A percentile compares a stretch with the other conserved stretches of the same genome.
These are phyloP conservation scores for Eubasilissa regina DNA, from an alignment of 1,140 invertebrate species.

Conservation along the genomic window DNA sequence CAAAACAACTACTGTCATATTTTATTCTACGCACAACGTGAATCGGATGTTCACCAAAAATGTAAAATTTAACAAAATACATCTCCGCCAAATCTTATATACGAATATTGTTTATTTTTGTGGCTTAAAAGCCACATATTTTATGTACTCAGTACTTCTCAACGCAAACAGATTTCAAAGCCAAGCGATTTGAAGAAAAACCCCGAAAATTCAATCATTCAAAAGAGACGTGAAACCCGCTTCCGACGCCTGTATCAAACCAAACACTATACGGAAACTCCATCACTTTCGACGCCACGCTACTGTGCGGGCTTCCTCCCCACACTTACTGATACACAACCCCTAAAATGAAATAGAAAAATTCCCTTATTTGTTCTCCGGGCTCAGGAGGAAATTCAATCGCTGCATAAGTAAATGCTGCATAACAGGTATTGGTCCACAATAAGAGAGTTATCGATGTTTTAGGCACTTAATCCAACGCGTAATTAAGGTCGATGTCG, in stretches of 20 bases:
- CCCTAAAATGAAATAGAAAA: constrained; percentile 31
- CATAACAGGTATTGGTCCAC: not conserved
- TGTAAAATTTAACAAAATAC: no score
- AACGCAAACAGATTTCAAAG: constrained; percentile 28
- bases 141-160: constrained; percentile 22
- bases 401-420: constrained; percentile 19
- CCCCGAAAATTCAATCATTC: constrained; percentile 10
- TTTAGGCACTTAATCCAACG: no score
- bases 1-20: no score
- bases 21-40: no score
- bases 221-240: constrained; percentile 11
- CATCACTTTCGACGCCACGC: constrained; percentile 16
- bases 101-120: constrained; percentile 1
- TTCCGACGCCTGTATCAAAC: constrained; percentile 23
- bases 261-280: constrained; percentile 23
- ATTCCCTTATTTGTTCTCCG: constrained; percentile 25
- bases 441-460: not conserved
- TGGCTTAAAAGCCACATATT: constrained; percentile 19
- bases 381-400: not conserved
- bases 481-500: no score
- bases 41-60: no score
- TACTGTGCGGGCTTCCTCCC: constrained; percentile 8
- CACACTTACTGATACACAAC: constrained; percentile 25
- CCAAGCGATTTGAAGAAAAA: not conserved
- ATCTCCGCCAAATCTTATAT: not conserved